Base-by-base conservation (phyloP, 2,888 invertebrate species). In the Eupithecia exiguata region DNA sequence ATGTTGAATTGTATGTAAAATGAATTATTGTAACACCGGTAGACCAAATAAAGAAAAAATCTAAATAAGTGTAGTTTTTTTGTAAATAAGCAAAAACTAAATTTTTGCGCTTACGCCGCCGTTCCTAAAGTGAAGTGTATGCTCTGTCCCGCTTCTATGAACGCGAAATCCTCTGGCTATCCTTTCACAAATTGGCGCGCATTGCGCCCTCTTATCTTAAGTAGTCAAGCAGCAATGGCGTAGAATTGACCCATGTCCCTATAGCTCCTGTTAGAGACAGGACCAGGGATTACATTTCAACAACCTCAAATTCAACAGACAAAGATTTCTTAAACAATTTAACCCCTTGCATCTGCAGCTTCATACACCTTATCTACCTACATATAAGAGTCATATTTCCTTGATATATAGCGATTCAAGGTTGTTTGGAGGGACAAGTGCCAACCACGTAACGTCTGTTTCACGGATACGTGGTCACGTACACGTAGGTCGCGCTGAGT, bases 401-500 rank as follows among this genome's bases (percentile, higher is more conserved):
- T 40, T 68, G 38, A 38, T 25, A 7, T 43, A 12, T 3, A 1
- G 35, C 16, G 46, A 75, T 72, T 66, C 43, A 62, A 74, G 65
- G 68, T 77, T 79, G 78, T 79, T 62, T 69, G 65, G 40, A 78
- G 79, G 77, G 81, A 82, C 84, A 82, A 84, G 84, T 84, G 84
- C 82, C 85, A 84, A 84, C 82, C 88, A 89, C 89, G 89, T 89
- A 87, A 78, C 79, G 75, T 81, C 81, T 82, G 87, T 87, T 86
- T 83, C 85, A 82, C 82, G 84, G 86, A 81, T 84, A 86, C 85
- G 88, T 82, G 88, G 86, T 89, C 91, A 89, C 91, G 91, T 89
- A 89, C 91, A 89, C 91, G 91, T 89, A 85, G 81, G 72, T 79
- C 79, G 81, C 83, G 84, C 80, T 80, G 76, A 72, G 69, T 71